Percentiles rank a stretch among this genome's conserved stretches.
These are phyloP conservation scores for Notodonta ziczac DNA, from an alignment of 2,888 invertebrate species.

Conservation along the genomic window DNA sequence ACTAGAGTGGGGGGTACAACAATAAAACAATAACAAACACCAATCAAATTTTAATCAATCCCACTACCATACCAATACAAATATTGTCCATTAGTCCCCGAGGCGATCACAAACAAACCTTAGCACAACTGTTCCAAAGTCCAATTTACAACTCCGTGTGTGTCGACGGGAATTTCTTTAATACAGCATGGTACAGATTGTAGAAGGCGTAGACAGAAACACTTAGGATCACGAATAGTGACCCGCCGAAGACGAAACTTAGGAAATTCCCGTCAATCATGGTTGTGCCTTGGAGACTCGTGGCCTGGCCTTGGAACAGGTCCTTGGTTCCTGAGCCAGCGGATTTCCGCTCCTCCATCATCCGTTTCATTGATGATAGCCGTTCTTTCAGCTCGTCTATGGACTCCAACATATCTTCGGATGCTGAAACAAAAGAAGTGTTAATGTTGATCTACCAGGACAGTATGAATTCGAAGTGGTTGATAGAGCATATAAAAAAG, in stretches of 20 bases:
- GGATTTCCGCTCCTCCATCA: conserved; percentile 90
- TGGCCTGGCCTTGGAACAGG: conserved; percentile 75
- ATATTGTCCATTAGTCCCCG: conserved; percentile 33
- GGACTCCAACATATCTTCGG: conserved; percentile 86
- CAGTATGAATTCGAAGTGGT: background rate
- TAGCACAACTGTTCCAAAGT: conserved; percentile 27
- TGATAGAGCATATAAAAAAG: conserved; percentile 51
- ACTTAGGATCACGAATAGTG: conserved; percentile 90
- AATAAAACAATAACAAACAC: conserved; percentile 27
- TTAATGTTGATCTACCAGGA: background rate
- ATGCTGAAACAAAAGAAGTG: conserved; percentile 48
- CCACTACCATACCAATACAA: conserved; percentile 23
- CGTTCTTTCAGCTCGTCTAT: conserved; percentile 92
- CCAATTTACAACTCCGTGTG: conserved; percentile 90
- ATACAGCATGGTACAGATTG: conserved; percentile 86
- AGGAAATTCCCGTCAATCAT: conserved; percentile 93
- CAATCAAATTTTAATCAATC: conserved; percentile 32
- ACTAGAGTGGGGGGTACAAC: too few relatives aligned
- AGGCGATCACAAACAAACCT: conserved; percentile 32
- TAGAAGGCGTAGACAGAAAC: conserved; percentile 95
- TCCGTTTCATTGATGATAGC: conserved; percentile 90
- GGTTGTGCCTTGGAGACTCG: conserved; percentile 80
- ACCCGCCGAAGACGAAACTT: conserved; percentile 92
- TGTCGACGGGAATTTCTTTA: conserved; percentile 92
- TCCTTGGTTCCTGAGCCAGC: conserved; percentile 77